Conservation (phyloP, 2,888 invertebrate species). For the Leptinotarsa juncta region DNA sequence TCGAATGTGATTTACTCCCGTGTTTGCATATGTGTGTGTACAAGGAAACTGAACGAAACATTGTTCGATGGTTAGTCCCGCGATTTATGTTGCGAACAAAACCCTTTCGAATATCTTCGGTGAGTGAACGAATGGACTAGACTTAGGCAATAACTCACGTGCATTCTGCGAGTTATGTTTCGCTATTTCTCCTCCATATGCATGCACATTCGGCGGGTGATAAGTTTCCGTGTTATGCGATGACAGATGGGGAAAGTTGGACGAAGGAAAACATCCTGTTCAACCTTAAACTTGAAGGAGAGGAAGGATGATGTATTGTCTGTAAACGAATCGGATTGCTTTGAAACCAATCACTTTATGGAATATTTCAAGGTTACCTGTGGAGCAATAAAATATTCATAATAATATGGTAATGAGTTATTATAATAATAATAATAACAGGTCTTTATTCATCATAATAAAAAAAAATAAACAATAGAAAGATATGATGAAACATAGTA, state of each 20-base stretch:
- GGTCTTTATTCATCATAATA: too few relatives aligned
- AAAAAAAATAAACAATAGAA: too few relatives aligned
- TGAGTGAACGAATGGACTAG: conserved; percentile 38
- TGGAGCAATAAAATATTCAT: too few relatives aligned
- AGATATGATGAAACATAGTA: too few relatives aligned
- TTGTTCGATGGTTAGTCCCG: conserved; percentile 52
- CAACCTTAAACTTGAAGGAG: not conserved
- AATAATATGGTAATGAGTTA: too few relatives aligned
- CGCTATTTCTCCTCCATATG: conserved; percentile 13
- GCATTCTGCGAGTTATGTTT: conserved; percentile 20
- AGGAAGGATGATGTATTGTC: not conserved
- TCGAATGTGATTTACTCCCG: conserved; percentile 54
- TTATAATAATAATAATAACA: too few relatives aligned
- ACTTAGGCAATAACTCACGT: conserved; percentile 35
- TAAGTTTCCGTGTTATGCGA: not conserved
- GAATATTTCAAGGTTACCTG: too few relatives aligned
- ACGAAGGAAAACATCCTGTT: conserved; percentile 8
- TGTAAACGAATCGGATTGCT: not conserved
- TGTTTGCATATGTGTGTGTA: conserved; percentile 54
- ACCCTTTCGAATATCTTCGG: conserved; percentile 44
- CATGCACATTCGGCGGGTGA: not conserved
- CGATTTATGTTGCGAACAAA: conserved; percentile 51
- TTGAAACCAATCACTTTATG: too few relatives aligned
- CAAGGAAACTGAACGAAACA: conserved; percentile 52
- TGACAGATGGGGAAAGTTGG: conserved; percentile 3